Base-by-base conservation (phyloP, 1,140 invertebrate genomes). In the Pachyrhynchus sulphureomaculatus region DNA sequence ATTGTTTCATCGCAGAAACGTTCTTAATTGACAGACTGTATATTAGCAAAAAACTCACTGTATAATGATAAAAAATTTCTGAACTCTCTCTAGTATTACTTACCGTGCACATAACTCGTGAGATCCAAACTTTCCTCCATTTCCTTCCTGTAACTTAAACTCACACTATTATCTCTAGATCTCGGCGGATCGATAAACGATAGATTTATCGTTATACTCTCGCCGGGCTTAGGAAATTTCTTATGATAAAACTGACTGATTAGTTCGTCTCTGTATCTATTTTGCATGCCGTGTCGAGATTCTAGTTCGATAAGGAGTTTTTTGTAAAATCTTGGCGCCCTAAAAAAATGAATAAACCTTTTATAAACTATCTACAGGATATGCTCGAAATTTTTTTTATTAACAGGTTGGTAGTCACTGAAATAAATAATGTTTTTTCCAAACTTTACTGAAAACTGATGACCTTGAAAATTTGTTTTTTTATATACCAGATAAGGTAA, bases 261-360 rank as follows among this genome's bases (percentile, higher is more conserved):
- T 52, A 87, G 78, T 21, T 76, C 72, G 58, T 81, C 78, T 21
- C 82, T 75, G 56, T 80, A 74, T n/a, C 77, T 70, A 56, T 86
- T 81, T 1, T 84, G 80, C 42, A 82, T 75, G 56, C 86, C 86
- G 75, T 88, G 86, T 53, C 84, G 79, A 10, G 81, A 81, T 75
- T 88, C 85, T 18, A 91, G 78, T 75, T 89, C 87, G 72, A 83
- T 75, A 17, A 92, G 73, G 4, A 90, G 78, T 83, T 88, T 83
- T 77, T 86, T 84, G 67, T 84, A 84, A 42, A 67, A 67, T 32
- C 53, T 57, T 9, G 60, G 60, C 4, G 53, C 42, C 17, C 60
- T 62, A 37, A 15, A 37, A 29, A 37, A 4, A 39, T 12, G 15
- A 17, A 5, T 13, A 9, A 8, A 51, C 12, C 6, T 10, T 21